phyloP scores from a whole-genome alignment of 2,888 invertebrate species.

The Ametastegia equiseti region DNA sequence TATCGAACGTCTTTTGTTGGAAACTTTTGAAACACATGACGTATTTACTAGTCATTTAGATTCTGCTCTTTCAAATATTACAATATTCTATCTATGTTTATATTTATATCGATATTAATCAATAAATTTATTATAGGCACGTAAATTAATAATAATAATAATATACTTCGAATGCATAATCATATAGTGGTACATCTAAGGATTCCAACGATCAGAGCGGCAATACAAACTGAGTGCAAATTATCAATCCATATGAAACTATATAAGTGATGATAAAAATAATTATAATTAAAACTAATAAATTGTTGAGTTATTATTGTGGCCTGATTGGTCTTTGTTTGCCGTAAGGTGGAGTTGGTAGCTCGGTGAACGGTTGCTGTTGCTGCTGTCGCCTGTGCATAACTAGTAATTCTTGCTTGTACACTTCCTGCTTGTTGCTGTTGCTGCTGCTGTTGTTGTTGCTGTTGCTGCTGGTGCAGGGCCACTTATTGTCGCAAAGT shows the following conservation, averaged over 20 bases:
- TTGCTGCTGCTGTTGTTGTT: conserved; percentile 78
- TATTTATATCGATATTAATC: conserved; percentile 63
- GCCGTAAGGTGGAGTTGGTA: conserved; percentile 79
- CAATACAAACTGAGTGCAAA: background rate
- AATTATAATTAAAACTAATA: conserved; percentile 18
- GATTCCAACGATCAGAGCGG: background rate
- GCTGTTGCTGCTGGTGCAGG: conserved; percentile 78
- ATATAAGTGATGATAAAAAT: background rate
- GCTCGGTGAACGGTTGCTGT: conserved; percentile 80
- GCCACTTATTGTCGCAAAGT: conserved; percentile 77
- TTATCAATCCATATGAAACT: conserved; percentile 4
- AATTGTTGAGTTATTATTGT: conserved; percentile 39
- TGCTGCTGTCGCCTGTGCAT: conserved; percentile 72
- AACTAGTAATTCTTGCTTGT: conserved; percentile 66
- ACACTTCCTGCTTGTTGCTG: conserved; percentile 74
- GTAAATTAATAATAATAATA: conserved; percentile 67
- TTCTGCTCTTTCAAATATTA: conserved; percentile 64
- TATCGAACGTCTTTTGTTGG: conserved; percentile 26
- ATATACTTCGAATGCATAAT: conserved; percentile 10
- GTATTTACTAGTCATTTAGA: conserved; percentile 53
- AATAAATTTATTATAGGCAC: conserved; percentile 73
- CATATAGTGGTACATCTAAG: background rate
- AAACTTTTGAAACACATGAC: conserved; percentile 56
- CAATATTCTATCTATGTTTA: conserved; percentile 57
- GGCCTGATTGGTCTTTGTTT: conserved; percentile 78